These are phyloP conservation scores for Lottia scabra DNA, from an alignment of 2,888 invertebrate genomes.

Conservation along the genomic window DNA sequence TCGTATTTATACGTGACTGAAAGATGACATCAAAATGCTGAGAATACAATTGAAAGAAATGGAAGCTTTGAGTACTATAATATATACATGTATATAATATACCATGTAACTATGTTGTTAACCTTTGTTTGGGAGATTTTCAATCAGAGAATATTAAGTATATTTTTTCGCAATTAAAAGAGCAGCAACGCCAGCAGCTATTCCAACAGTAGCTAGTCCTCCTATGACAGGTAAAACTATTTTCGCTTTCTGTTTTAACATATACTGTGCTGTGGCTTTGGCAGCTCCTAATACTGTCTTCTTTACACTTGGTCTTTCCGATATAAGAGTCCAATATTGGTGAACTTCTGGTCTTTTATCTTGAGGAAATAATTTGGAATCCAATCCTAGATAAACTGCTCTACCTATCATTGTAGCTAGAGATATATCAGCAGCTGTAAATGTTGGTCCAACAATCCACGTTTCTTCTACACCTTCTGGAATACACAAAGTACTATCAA, in stretches of 20 bases:
- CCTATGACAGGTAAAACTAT: constrained; percentile 20
- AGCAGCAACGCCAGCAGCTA: constrained; percentile 23
- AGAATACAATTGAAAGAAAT: no score
- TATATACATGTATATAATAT: no score
- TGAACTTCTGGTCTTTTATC: constrained; percentile 42
- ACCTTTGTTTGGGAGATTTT: no score
- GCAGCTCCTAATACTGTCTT: constrained; percentile 12
- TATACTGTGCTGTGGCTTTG: constrained; percentile 8
- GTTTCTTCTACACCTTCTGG: constrained; percentile 33
- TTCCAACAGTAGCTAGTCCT: constrained; percentile 21
- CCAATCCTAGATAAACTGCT: constrained; percentile 41
- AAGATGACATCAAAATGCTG: no score
- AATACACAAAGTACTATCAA: background rate
- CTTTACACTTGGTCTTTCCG: constrained; percentile 20
- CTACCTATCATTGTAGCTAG: constrained; percentile 40
- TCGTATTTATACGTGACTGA: no score
- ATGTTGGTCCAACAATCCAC: constrained; percentile 48
- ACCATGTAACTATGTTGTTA: no score
- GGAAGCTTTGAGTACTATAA: no score
- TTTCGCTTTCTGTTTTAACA: constrained; percentile 16
- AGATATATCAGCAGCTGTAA: constrained; percentile 52
- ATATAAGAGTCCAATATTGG: constrained; percentile 34
- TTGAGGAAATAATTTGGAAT: constrained; percentile 35
- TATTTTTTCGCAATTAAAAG: constrained; percentile 18
- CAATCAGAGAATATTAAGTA: background rate